A percentile compares a stretch with the other conserved stretches of the same genome.
These are phyloP conservation scores for Hirundichthys speculiger DNA, from an alignment of 2,113 vertebrate genomes.

Conservation along the genomic window DNA sequence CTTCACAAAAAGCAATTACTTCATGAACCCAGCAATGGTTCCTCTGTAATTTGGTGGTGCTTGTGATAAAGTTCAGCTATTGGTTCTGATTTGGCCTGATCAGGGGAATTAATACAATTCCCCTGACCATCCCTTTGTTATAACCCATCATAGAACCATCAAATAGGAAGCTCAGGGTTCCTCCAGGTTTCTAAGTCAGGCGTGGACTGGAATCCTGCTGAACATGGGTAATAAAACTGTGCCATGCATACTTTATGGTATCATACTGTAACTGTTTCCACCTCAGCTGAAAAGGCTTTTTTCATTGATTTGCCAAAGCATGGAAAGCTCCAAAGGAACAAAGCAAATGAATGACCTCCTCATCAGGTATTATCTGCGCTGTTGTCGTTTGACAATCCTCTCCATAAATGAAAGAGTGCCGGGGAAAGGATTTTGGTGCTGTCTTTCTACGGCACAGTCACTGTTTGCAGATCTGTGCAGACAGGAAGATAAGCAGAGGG, in stretches of 20 bases:
- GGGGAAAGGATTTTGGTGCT: slow-evolving; percentile 31
- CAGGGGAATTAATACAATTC: slow-evolving; percentile 14
- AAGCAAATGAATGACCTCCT: slow-evolving; percentile 52
- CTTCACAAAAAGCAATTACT: slow-evolving; percentile 60
- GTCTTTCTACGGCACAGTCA: slow-evolving; percentile 14
- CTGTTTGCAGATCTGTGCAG: slow-evolving; percentile 33
- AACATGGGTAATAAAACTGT: slow-evolving; percentile 3
- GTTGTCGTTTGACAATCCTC: slow-evolving; percentile 43
- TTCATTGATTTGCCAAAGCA: background rate
- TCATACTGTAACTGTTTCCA: slow-evolving; percentile 1
- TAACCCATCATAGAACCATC: slow-evolving; percentile 1
- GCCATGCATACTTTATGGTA: background rate
- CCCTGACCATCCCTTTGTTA: slow-evolving; percentile 6
- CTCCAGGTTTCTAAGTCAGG: background rate
- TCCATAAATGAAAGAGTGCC: slow-evolving; percentile 45
- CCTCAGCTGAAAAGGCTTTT: slow-evolving; percentile 12
- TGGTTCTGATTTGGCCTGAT: slow-evolving; percentile 41
- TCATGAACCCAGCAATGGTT: slow-evolving; percentile 40
- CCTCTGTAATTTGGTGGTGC: slow-evolving; percentile 54
- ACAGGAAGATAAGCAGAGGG: slow-evolving; percentile 13
- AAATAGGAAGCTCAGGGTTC: slow-evolving; percentile 9
- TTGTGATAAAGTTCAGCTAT: slow-evolving; percentile 54
- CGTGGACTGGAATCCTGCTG: background rate
- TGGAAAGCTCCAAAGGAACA: slow-evolving; percentile 36
- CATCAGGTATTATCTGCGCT: slow-evolving; percentile 31